These are phyloP conservation scores for Eledone cirrhosa DNA, from an alignment of 2,888 invertebrate species.

Conservation along the genomic window DNA sequence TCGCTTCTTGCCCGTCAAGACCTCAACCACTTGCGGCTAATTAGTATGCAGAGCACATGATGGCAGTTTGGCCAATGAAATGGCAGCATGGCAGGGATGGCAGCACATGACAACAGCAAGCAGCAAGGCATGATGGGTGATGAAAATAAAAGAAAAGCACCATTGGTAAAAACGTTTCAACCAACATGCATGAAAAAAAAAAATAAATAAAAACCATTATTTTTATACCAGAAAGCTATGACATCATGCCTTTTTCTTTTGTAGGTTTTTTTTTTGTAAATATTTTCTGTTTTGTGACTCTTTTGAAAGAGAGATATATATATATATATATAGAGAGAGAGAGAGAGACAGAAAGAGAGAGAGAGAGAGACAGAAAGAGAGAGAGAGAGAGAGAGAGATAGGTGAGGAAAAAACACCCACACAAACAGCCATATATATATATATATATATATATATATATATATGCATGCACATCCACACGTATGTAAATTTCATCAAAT, in stretches of 20 bases:
- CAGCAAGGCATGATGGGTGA: slow-evolving; percentile 68
- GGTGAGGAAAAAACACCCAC: not conserved
- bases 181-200: slow-evolving; percentile 54
- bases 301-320: not conserved
- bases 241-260: slow-evolving; percentile 29
- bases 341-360: not conserved
- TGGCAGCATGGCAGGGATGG: slow-evolving; percentile 67
- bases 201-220: slow-evolving; percentile 31
- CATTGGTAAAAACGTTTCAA: slow-evolving; percentile 61
- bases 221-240: slow-evolving; percentile 31
- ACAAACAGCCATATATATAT: not conserved
- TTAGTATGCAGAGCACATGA: slow-evolving; percentile 66
- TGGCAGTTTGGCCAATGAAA: slow-evolving; percentile 64
- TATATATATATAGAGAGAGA: not conserved
- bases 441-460: not conserved
- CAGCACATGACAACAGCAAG: slow-evolving; percentile 69
- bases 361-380: not conserved
- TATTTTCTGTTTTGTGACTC: not conserved
- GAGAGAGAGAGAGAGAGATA: not conserved
- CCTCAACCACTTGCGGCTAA: slow-evolving; percentile 68
- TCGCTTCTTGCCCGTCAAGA: slow-evolving; percentile 92
- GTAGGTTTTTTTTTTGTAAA: not conserved
- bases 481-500: not conserved
- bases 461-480: not conserved
- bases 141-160: slow-evolving; percentile 66